phyloP scores from a whole-genome alignment of 1,140 invertebrate genomes.

The Hormaphis cornu region DNA sequence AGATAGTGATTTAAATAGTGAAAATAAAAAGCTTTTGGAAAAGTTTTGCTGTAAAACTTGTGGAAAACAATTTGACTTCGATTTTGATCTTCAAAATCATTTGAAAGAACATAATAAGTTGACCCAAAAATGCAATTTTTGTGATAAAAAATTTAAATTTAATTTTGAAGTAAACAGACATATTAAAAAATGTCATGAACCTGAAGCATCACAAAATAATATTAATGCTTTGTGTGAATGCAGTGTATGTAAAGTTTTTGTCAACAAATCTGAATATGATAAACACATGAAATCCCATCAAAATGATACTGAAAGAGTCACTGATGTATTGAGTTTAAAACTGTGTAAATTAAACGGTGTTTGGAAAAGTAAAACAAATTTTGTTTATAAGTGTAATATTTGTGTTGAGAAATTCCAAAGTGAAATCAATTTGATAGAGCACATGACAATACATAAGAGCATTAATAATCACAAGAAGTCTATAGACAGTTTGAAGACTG shows the following conservation, averaged over 20 bases:
- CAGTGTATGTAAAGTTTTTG: neutral
- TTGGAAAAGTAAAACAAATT: slow-evolving; percentile 12
- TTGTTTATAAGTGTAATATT: neutral
- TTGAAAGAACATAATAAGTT: neutral
- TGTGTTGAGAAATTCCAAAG: neutral
- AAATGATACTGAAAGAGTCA: neutral
- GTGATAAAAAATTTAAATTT: neutral
- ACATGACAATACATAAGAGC: neutral
- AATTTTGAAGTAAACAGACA: neutral
- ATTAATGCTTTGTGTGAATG: neutral
- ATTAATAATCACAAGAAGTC: neutral
- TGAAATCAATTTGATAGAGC: neutral
- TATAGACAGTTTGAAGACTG: neutral
- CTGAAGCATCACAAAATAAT: too few relatives aligned
- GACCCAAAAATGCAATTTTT: neutral
- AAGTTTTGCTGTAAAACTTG: neutral
- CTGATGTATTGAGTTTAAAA: neutral
- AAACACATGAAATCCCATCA: neutral
- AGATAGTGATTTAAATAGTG: neutral
- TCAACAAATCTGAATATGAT: neutral
- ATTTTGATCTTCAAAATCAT: neutral
- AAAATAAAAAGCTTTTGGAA: neutral
- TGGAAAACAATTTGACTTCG: neutral
- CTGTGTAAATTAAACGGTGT: slow-evolving; percentile 1
- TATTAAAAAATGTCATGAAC: neutral